Evolutionary conservation across 2,113 vertebrate species (phyloP).

Genomic region (Thalassoma bifasciatum): DNA sequence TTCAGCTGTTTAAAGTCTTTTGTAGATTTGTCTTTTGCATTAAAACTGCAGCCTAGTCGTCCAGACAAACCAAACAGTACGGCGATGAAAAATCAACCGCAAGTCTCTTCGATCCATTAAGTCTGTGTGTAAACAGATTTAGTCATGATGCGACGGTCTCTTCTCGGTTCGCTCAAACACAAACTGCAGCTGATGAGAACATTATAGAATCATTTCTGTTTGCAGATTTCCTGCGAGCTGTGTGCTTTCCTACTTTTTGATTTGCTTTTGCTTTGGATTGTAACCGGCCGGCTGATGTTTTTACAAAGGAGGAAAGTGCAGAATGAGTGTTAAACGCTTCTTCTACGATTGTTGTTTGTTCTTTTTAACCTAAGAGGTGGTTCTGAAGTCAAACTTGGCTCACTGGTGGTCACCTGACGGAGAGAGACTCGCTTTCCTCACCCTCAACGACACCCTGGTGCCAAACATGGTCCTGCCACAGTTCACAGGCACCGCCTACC

Average conservation of each 20-base stretch:
- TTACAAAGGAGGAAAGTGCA: not conserved
- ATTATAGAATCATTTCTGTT: conserved; percentile 12
- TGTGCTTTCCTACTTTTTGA: not conserved
- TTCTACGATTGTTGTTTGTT: not conserved
- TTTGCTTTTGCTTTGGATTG: conserved; percentile 15
- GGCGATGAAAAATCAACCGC: conserved; percentile 39
- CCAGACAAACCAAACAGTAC: conserved; percentile 24
- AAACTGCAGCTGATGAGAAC: conserved; percentile 11
- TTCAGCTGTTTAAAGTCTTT: conserved; percentile 15
- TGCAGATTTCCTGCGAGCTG: conserved; percentile 13
- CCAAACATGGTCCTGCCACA: conserved; percentile 91
- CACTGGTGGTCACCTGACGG: conserved; percentile 97
- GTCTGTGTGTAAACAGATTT: conserved; percentile 37
- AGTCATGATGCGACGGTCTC: conserved; percentile 18
- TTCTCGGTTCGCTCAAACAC: conserved; percentile 24
- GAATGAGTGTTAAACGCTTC: not conserved
- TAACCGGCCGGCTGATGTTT: conserved; percentile 1
- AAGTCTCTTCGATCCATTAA: conserved; percentile 37
- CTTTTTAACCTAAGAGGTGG: conserved; percentile 85
- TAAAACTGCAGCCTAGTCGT: conserved; percentile 30
- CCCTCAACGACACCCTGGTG: conserved; percentile 90
- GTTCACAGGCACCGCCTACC: conserved; percentile 90
- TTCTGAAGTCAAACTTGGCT: conserved; percentile 89
- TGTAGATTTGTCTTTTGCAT: conserved; percentile 44
- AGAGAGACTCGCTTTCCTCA: conserved; percentile 91